Evolutionary conservation across 2,113 vertebrate genomes (phyloP), one percentile per base, ranked within the genome.

Genomic region (Phoenicopterus ruber): DNA sequence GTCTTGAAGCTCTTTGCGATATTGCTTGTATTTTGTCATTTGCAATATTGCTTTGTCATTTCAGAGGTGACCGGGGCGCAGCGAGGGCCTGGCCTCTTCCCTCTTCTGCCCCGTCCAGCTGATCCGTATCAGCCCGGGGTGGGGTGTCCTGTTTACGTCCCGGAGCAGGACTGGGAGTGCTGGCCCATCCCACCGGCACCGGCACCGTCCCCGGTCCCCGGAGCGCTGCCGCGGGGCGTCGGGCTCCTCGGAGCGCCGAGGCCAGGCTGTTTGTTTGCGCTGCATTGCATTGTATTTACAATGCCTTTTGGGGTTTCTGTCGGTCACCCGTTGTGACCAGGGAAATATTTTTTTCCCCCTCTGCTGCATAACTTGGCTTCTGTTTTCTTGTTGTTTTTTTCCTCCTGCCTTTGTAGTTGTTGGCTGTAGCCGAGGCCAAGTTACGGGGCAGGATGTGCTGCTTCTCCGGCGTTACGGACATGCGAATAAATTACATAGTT

Each of bases 401-500:
- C 74, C 96, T 90, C 52, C 70, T 94, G 94, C 93, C 58, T 93
- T 76, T 94, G 93, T 96, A 90, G 90, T 47, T 72, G 63, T 49
- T 91, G 93, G 94, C 96, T 38, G 70, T 1, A 1, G 93, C 63
- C 7, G 0, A 40, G 59, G 91, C 82, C 91, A 94, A 93, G 96
- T 94, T 92, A 91, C 22, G 32, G 93, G 93, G 93, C 92, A 93
- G 95, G 94, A 95, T 94, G 86, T 93, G 94, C 81, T 29, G 81
- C 89, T 46, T 59, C 89, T 95, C 93, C 1, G 7, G 95, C 78
- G 81, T 72, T 83, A 94, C 22, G 3, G 89, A 40, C 61, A 32
- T 11, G 52, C 1, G 0, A 81, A 74, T 63, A 82, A 71, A 78
- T 40, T 7, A 50, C 72, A 54, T 1, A 1, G n/a, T 22, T 74